These are phyloP conservation scores for Chaetura pelagica DNA, from an alignment of 2,113 vertebrate species.

Conservation along the genomic window DNA sequence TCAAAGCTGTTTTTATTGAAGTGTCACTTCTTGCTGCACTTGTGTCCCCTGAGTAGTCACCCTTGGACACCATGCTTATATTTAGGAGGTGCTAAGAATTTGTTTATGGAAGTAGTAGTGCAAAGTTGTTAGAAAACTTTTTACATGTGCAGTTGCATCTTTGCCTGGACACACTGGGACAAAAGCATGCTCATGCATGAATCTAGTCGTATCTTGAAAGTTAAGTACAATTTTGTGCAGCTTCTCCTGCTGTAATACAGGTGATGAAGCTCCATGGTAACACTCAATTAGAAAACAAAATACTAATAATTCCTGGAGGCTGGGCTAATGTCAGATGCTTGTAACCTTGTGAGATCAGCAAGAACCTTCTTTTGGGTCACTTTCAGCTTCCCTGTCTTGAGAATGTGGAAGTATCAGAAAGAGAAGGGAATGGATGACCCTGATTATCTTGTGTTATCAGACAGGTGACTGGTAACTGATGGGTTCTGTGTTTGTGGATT, in stretches of 20 bases:
- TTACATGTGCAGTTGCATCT: not conserved
- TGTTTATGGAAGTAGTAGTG: not conserved
- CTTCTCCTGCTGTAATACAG: not conserved
- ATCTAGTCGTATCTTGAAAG: not conserved
- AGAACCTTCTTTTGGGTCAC: not conserved
- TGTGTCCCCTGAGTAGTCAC: not conserved
- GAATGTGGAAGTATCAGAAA: fast-evolving
- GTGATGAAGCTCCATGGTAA: not conserved
- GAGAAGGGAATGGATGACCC: not conserved
- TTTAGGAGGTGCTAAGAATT: not conserved
- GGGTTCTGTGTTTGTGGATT: not conserved
- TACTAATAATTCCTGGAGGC: not conserved
- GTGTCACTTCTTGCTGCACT: not conserved
- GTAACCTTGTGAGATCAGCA: not conserved
- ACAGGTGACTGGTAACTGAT: not conserved
- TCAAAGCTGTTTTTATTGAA: not conserved
- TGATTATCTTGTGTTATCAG: not conserved
- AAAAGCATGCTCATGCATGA: not conserved
- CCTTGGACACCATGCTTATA: not conserved
- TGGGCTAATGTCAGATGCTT: fast-evolving
- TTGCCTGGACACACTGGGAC: not conserved
- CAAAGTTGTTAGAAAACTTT: not conserved
- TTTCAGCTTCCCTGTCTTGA: not conserved
- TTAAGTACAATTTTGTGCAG: not conserved
- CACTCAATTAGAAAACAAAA: not conserved